These are phyloP conservation scores for Apostichopus californicus DNA, from an alignment of 35 echinoderm and acorn worm species.

Conservation along the genomic window DNA sequence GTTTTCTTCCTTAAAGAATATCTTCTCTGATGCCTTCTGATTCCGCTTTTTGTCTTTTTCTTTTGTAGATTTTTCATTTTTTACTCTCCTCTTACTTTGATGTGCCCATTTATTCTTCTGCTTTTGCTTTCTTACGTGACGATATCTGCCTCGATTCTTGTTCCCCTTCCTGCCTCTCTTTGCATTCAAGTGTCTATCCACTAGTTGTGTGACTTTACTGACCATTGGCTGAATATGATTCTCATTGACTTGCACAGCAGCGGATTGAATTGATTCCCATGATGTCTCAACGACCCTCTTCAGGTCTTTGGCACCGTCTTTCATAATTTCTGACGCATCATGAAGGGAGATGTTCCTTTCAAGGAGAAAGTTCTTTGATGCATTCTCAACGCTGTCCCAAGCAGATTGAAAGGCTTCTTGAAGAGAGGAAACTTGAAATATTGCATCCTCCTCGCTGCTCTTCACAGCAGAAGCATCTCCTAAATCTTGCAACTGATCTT, in stretches of 20 bases:
- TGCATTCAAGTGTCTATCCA: not conserved
- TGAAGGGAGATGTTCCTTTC: conserved; percentile 16
- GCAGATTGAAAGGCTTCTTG: conserved; percentile 34
- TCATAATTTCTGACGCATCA: conserved; percentile 23
- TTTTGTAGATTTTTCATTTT: not conserved
- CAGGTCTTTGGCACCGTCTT: not conserved
- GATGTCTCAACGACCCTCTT: not conserved
- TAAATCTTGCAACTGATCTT: not conserved
- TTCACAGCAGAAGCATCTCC: not conserved
- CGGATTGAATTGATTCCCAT: not conserved
- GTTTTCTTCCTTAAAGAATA: not conserved
- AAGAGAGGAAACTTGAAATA: not conserved
- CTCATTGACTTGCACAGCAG: not conserved
- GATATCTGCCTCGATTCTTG: not conserved
- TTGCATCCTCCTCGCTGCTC: not conserved
- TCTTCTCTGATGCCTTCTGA: not conserved
- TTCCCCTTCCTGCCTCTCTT: not conserved
- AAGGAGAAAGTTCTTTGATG: not conserved
- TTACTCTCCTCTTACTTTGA: not conserved
- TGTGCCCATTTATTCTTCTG: not conserved
- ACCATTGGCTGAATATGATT: conserved; percentile 17
- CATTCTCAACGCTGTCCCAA: conserved; percentile 33
- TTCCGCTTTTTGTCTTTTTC: not conserved
- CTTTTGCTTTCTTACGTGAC: not conserved
- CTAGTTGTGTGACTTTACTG: conserved; percentile 9